Percentiles rank a stretch among this genome's conserved stretches.
phyloP scores from a whole-genome alignment of 2,797 vertebrate species.

The Hapalemur alaotrensis region DNA sequence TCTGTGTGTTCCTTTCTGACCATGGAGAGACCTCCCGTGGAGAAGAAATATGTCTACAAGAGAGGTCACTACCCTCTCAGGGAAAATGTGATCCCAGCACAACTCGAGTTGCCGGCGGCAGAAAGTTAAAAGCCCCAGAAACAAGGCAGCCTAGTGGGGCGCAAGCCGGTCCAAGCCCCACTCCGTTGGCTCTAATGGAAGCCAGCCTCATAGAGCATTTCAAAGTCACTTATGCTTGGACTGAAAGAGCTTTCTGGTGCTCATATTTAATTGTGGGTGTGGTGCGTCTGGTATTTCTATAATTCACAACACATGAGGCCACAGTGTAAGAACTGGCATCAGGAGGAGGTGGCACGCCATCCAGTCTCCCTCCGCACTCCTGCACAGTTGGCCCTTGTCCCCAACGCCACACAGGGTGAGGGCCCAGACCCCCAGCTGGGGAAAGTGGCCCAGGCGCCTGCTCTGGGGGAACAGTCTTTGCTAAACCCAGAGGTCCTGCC shows the following conservation, averaged over 20 bases:
- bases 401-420: not conserved
- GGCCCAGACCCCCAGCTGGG: not conserved
- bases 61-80: not conserved
- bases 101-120: not conserved
- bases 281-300: slow-evolving; percentile 60
- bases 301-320: slow-evolving; percentile 59
- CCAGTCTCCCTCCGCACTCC: not conserved
- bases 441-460: not conserved
- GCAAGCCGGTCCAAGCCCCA: accelerated
- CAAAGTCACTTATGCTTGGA: slow-evolving; percentile 16
- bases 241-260: not conserved
- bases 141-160: not conserved
- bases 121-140: not conserved
- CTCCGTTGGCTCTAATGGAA: not conserved
- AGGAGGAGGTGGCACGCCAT: not conserved
- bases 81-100: not conserved
- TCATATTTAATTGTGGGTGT: slow-evolving; percentile 41
- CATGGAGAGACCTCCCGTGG: not conserved
- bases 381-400: not conserved
- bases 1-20: slow-evolving; percentile 30
- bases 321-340: not conserved
- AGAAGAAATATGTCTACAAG: not conserved
- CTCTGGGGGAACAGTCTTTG: not conserved
- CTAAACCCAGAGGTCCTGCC: not conserved
- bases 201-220: accelerated